These are phyloP conservation scores for Actinostola sp. DNA, from an alignment of 92 coral and sea anemone genomes.

Conservation along the genomic window DNA sequence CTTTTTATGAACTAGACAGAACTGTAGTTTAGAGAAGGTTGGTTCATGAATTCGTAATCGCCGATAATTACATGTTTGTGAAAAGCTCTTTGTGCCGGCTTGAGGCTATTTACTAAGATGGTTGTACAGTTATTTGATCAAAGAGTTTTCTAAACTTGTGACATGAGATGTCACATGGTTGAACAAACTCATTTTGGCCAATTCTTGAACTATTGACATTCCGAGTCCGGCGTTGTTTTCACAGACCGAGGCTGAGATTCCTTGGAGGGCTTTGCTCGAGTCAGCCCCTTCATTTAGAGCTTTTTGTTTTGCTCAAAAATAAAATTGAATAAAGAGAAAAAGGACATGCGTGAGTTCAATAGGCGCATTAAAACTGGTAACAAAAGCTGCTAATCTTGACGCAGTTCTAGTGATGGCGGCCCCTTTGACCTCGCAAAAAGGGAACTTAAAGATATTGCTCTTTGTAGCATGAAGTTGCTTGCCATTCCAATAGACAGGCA, in stretches of 20 bases:
- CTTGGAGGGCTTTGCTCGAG: constrained; percentile 6
- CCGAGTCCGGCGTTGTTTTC: background rate
- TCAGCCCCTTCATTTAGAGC: background rate
- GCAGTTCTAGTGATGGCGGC: constrained; percentile 20
- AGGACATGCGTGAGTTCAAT: constrained; percentile 22
- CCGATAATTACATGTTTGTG: background rate
- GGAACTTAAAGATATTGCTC: constrained; percentile 26
- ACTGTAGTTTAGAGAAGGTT: no score
- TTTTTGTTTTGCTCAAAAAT: constrained; percentile 17
- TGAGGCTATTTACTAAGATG: background rate
- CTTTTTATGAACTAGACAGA: no score
- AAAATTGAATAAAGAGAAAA: constrained; percentile 15
- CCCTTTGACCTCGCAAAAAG: background rate
- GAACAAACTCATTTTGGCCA: constrained; percentile 12
- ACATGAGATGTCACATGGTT: constrained; percentile 17
- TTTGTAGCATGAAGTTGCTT: background rate
- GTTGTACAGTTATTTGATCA: constrained; percentile 2
- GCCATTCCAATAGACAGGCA: background rate
- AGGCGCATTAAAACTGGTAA: constrained; percentile 2
- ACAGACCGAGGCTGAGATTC: background rate
- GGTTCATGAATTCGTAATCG: no score
- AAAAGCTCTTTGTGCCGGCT: constrained; percentile 1
- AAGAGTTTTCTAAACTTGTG: constrained; percentile 10
- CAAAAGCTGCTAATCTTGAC: constrained; percentile 16
- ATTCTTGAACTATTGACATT: constrained; percentile 6